A percentile compares a stretch with the other conserved stretches of the same genome.
Conservation (phyloP, 2,888 invertebrate species). For the Chrysodeixis includens region DNA sequence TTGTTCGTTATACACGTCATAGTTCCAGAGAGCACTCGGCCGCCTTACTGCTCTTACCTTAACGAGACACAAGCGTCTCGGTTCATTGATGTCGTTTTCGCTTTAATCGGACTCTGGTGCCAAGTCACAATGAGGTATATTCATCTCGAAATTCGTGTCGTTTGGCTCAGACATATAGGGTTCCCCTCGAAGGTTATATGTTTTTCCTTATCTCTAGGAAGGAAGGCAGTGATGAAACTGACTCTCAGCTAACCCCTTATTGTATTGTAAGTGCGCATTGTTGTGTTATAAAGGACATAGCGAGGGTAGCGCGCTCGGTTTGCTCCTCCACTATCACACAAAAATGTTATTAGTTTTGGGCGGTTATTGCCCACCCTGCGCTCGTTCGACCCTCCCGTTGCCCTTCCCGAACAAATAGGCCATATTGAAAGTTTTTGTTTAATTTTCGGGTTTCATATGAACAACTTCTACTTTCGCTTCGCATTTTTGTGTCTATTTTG, state of each 20-base stretch:
- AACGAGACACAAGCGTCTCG: slow-evolving; percentile 81
- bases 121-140: slow-evolving; percentile 64
- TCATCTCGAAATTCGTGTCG: slow-evolving; percentile 54
- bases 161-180: slow-evolving; percentile 48
- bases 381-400: slow-evolving; percentile 75
- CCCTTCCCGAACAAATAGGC: slow-evolving; percentile 76
- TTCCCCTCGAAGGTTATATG: slow-evolving; percentile 53
- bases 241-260: slow-evolving; percentile 77
- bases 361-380: slow-evolving; percentile 83
- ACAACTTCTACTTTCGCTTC: slow-evolving; percentile 23
- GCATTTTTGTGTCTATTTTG: slow-evolving; percentile 5
- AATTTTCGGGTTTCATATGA: slow-evolving; percentile 60
- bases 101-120: slow-evolving; percentile 71
- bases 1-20: slow-evolving; percentile 85
- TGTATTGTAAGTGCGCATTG: slow-evolving; percentile 82
- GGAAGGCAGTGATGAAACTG: slow-evolving; percentile 72
- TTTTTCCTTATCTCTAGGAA: slow-evolving; percentile 67
- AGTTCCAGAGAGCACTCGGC: slow-evolving; percentile 82
- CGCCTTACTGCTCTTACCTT: slow-evolving; percentile 78
- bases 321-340: slow-evolving; percentile 82
- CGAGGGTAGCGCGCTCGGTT: slow-evolving; percentile 78
- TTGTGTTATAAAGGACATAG: slow-evolving; percentile 81
- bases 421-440: slow-evolving; percentile 77
- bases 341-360: slow-evolving; percentile 88
- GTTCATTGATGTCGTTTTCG: slow-evolving; percentile 83